Percentiles rank a stretch among this genome's conserved stretches.
These are phyloP conservation scores for Dunckerocampus dactyliophorus DNA, from an alignment of 2,113 vertebrate species.

Conservation along the genomic window DNA sequence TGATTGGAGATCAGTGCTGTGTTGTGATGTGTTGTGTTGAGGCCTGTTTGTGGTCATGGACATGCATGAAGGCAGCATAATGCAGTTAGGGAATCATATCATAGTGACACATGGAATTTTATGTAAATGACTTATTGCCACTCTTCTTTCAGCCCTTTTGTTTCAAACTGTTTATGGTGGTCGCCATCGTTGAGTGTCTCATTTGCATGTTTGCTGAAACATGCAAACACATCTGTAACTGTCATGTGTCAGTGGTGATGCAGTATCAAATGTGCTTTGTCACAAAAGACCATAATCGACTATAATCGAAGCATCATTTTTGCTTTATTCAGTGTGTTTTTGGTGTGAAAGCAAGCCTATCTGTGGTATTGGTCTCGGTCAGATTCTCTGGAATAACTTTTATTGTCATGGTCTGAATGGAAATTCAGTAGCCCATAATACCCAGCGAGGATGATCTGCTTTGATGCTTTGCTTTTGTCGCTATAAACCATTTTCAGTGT, in stretches of 20 bases:
- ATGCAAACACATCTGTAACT: conserved; percentile 31
- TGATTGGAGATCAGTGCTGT: conserved; percentile 66
- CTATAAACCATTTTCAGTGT: conserved; percentile 32
- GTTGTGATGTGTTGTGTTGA: conserved; percentile 57
- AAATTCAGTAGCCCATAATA: conserved; percentile 48
- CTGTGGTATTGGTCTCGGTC: conserved; percentile 42
- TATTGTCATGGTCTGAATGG: conserved; percentile 36
- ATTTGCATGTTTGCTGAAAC: conserved; percentile 46
- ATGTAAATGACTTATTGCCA: conserved; percentile 30
- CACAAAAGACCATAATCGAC: conserved; percentile 21
- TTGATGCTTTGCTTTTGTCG: conserved; percentile 43
- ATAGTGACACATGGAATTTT: conserved; percentile 36
- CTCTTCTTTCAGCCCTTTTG: conserved; percentile 10
- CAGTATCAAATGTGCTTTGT: conserved; percentile 26
- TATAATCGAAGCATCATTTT: conserved; percentile 36
- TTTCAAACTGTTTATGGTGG: conserved; percentile 30
- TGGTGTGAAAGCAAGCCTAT: conserved; percentile 45
- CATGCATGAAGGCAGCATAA: conserved; percentile 17
- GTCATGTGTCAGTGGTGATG: conserved; percentile 41
- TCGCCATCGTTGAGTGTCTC: conserved; percentile 31
- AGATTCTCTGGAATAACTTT: conserved; percentile 36
- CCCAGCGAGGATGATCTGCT: conserved; percentile 43
- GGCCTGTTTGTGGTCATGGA: conserved; percentile 48
- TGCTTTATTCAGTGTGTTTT: conserved; percentile 39
- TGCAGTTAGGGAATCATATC: conserved; percentile 23